Evolutionary conservation across 2,888 invertebrate species (phyloP).

Genomic region (Erpobdella octoculata): DNA sequence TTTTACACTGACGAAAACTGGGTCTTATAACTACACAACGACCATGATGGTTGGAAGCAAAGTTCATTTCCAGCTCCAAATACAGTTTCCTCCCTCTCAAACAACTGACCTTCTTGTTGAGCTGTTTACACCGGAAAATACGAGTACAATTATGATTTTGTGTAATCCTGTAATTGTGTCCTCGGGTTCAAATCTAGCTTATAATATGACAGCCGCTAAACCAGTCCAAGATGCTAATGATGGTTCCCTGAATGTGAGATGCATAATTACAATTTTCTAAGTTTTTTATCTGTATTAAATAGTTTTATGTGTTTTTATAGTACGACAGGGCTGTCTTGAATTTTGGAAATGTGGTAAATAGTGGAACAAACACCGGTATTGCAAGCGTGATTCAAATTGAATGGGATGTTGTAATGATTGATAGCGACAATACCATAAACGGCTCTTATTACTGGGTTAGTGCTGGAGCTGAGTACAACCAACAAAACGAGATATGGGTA

Average conservation of each 20-base stretch:
- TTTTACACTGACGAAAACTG: slow-evolving; percentile 33
- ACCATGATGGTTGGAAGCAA: slow-evolving; percentile 41
- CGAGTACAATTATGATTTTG: slow-evolving; percentile 47
- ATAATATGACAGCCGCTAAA: slow-evolving; percentile 21
- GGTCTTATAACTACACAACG: slow-evolving; percentile 30
- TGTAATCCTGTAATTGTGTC: slow-evolving; percentile 42
- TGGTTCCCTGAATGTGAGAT: slow-evolving; percentile 24
- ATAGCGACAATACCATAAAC: slow-evolving; percentile 33
- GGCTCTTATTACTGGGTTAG: slow-evolving; percentile 46
- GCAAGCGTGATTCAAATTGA: slow-evolving; percentile 40
- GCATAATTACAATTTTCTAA: background rate
- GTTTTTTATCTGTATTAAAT: background rate
- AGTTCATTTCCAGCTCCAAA: slow-evolving; percentile 40
- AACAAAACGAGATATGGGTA: slow-evolving; percentile 46
- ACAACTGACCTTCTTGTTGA: slow-evolving; percentile 46
- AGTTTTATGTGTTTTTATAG: slow-evolving; percentile 36
- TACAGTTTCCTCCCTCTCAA: slow-evolving; percentile 27
- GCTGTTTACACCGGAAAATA: slow-evolving; percentile 49
- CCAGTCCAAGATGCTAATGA: slow-evolving; percentile 39
- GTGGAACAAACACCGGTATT: background rate
- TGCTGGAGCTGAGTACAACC: slow-evolving; percentile 48
- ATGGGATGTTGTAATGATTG: slow-evolving; percentile 45
- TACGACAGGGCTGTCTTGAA: slow-evolving; percentile 45
- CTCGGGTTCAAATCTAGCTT: slow-evolving; percentile 39
- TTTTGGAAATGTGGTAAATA: slow-evolving; percentile 43